phyloP scores from a whole-genome alignment of 2,888 invertebrate species.

The Aphodius granarius region DNA sequence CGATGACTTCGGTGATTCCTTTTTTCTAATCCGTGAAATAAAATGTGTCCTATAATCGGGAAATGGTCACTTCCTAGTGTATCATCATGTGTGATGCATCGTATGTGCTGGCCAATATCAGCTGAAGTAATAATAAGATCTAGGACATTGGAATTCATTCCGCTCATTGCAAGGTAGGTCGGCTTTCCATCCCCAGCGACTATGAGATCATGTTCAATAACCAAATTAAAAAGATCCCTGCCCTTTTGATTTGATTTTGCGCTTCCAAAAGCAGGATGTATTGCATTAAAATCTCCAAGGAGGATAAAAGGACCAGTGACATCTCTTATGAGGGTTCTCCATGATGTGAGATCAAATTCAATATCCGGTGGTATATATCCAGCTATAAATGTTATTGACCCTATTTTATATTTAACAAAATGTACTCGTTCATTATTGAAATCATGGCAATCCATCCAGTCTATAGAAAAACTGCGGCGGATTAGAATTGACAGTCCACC shows the following conservation, averaged over 20 bases:
- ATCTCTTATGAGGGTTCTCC: not conserved
- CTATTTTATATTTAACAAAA: not conserved
- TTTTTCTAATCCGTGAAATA: not conserved
- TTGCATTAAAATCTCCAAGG: not conserved
- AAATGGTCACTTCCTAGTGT: no score
- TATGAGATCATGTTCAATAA: not conserved
- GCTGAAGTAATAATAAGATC: not conserved
- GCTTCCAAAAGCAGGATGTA: not conserved
- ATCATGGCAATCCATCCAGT: not conserved
- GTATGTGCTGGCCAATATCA: not conserved
- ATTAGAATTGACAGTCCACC: no score
- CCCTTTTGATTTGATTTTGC: not conserved
- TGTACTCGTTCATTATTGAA: not conserved
- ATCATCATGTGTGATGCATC: no score
- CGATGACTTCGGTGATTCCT: not conserved
- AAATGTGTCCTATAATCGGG: no score
- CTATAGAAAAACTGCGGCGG: no score
- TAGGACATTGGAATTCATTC: not conserved
- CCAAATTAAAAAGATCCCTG: not conserved
- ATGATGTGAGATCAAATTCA: not conserved
- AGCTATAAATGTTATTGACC: not conserved
- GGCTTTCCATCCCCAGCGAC: not conserved
- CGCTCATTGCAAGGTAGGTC: not conserved
- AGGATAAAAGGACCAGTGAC: not conserved
- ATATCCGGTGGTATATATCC: not conserved